phyloP scores from a whole-genome alignment of 2,797 vertebrate species.

The Choloepus didactylus region DNA sequence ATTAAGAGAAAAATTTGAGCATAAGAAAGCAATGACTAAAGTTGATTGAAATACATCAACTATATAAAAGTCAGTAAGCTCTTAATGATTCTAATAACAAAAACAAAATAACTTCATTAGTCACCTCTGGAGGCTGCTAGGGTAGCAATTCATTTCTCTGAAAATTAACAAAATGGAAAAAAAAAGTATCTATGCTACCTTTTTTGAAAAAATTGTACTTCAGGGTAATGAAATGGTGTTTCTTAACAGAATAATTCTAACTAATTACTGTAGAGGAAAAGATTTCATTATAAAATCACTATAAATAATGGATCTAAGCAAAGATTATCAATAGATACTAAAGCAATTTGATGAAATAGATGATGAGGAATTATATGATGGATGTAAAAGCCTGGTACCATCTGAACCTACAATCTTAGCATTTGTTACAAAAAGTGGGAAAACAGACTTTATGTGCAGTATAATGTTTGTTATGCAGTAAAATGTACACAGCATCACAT shows the following conservation, averaged over 20 bases:
- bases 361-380: not conserved
- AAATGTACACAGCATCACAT: not conserved
- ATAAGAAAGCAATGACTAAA: not conserved
- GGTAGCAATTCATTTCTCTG: not conserved
- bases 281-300: not conserved
- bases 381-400: not conserved
- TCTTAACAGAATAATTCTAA: not conserved
- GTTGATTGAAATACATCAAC: not conserved
- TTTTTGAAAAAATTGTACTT: not conserved
- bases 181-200: not conserved
- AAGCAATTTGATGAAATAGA: not conserved
- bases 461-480: not conserved
- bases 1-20: not conserved
- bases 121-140: not conserved
- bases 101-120: too few relatives aligned
- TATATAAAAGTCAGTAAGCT: too few relatives aligned
- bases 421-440: not conserved
- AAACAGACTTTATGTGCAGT: not conserved
- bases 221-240: not conserved
- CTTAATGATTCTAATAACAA: too few relatives aligned
- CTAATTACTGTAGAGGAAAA: not conserved
- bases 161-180: not conserved
- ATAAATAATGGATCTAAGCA: not conserved
- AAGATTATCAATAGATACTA: not conserved
- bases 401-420: not conserved